Base-by-base conservation (phyloP, 2,797 vertebrate species). In the Notolabrus celidotus region DNA sequence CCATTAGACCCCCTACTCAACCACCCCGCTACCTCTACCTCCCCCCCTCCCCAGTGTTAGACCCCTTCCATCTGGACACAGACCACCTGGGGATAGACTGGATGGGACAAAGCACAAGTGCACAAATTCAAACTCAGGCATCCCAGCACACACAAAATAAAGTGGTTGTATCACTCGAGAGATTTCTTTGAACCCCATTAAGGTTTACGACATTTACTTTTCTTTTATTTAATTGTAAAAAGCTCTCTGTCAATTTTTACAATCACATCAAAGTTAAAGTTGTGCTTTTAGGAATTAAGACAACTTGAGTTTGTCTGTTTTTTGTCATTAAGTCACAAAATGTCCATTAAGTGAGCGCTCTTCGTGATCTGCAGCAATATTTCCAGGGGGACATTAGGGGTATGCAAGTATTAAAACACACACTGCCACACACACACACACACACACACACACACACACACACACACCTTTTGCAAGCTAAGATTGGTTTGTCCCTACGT, bases 1-100 rank as follows among this genome's bases (percentile, higher is more conserved):
- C 91, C 94, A 96, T 96, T 96, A 96, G 93, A 89, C 93, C 78
- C 90, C 92, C 90, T n/a, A 93, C 72, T 29, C 88, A 72, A 83
- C 47, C 82, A 70, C 74, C 75, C 81, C 70, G 56, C 63, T 70
- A 77, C 78, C 65, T 78, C 62, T 54, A 34, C 41, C 76, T 16
- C 72, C 71, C 57, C 61, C 64, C 43, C 56, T 42, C 57, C 57
- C 61, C 43, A 39, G 59, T 8, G 19, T 71, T 54, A 63, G 69
- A 87, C 70, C 70, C 39, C 63, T 74, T 89, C 92, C 89, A 93
- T 94, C 92, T 94, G 93, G 91, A 90, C 85, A 67, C 36, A 74
- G 71, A 79, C 86, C 92, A 88, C 89, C 88, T 79, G 83, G 86
- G 83, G 79, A 83, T 80, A 74, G 29, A 58, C 56, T 3, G 64